Evolutionary conservation across 2,888 invertebrate genomes (phyloP), one percentile per base, ranked within the genome.

Genomic region (Lasius platythorax): DNA sequence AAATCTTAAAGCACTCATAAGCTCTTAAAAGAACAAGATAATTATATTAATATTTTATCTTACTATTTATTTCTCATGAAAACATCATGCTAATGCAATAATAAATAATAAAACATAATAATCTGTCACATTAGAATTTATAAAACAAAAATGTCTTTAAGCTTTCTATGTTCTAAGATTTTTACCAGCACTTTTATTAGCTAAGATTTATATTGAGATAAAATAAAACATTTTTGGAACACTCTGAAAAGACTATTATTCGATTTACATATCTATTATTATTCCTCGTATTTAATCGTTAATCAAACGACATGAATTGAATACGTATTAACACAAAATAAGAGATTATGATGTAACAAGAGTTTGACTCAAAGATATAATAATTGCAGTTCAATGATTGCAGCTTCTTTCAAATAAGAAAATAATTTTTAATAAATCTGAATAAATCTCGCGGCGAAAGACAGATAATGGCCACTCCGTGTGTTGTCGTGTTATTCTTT

Each of bases 1-100:
- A 63, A 61, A 28, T 28, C 23, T 53, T 40, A 50, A 85, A 75
- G 40, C n/a, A 23, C 12, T 75, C n/a, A 4, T 28, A 66, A 72
- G 12, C n/a, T 37, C 33, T 18, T 61, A 33, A 56, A 43, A n/a
- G 23, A 33, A n/a, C 8, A 2, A 12, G 43, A n/a, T 18, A 15
- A 76, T 4, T 56, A n/a, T 56, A 18, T 33, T 43, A 43, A 33
- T 3, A 40, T 18, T 66, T 53, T 23, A 15, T 78, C 4, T 15
- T n/a, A 50, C 1, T 67, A 33, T 4, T 30, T 63, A 53, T 50
- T 40, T 56, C 23, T 78, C 30, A 30, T n/a, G 30, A 18, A 1
- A 9, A n/a, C 11, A 9, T 30, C 28, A 15, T 12, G 4, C 6
- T 50, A 9, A 28, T 46, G 11, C 23, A 37, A 18, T 40, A 56